Evolutionary conservation across 2,113 vertebrate species (phyloP), one percentile per base, ranked within the genome.

Genomic region (Catharus fuscescens): DNA sequence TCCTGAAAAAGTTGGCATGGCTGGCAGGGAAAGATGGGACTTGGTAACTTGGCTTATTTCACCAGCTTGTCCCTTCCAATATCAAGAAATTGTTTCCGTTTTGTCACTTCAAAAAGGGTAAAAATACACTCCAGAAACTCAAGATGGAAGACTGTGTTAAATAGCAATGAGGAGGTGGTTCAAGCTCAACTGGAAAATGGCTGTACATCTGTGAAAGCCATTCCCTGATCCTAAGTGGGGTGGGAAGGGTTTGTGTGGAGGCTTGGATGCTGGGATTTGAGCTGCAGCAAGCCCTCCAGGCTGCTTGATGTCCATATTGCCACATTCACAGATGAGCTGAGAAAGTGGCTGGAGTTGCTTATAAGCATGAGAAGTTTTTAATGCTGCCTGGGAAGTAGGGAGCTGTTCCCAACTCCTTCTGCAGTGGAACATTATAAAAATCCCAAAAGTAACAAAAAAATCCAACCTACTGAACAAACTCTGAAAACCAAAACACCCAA

Each of bases 391-490:
- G 52, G 42, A 93, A 82, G 61, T 1, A 48, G 34, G 21, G 24
- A 82, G 28, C 8, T 83, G 16, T 91, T 79, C n/a, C 74, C 32
- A 71, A 32, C 14, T 54, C 7, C 12, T 69, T 78, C 79, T 87
- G 28, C 78, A 42, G 29, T 48, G 10, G 21, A 87, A 80, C 10
- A 23, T 62, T 14, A 74, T 57, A 59, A 77, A 85, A 78, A 52
- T 29, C 21, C 14, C 25, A 9, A 65, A 85, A 65, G 32, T 40
- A 34, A 60, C 32, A 66, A 47, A 44, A 59, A 79, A 38, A 24
- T 16, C 10, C 36, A 38, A 18, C 25, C 2, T 0, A 1, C 9
- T 23, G 18, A 54, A 66, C 56, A 29, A 53, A 2, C 8, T 17
- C 21, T 19, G 28, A n/a, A 56, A 44, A 62, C 26, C 4, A 7